A percentile compares a stretch with the other conserved stretches of the same genome.
Evolutionary conservation across 2,888 invertebrate species (phyloP).

Genomic region (Folsomia manolachei): DNA sequence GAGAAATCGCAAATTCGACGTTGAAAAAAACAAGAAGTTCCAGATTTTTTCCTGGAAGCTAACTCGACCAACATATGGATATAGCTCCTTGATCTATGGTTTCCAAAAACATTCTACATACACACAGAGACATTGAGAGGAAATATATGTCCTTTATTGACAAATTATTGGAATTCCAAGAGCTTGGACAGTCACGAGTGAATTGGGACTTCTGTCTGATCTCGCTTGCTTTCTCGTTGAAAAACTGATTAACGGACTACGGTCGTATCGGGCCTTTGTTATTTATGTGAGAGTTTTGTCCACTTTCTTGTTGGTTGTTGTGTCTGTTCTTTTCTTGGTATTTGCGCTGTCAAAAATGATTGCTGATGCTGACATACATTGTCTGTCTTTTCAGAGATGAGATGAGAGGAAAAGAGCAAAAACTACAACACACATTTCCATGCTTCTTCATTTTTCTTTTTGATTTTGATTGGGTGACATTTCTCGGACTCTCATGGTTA

Average conservation of each 20-base stretch:
- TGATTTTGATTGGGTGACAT: not conserved
- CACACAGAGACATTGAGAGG: not conserved
- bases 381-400: no score
- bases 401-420: not conserved
- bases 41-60: not conserved
- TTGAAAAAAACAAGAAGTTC: not conserved
- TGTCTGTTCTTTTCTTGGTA: no score
- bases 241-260: not conserved
- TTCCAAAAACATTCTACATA: no score
- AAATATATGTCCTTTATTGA: not conserved
- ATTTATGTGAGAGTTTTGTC: not conserved
- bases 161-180: conserved; percentile 5
- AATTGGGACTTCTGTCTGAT: not conserved
- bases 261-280: not conserved
- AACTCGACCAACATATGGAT: no score
- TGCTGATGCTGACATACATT: no score
- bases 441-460: not conserved
- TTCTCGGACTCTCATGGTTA: no score
- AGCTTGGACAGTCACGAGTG: not conserved
- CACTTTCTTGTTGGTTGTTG: no score
- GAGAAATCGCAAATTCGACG: not conserved
- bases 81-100: no score
- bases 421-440: not conserved
- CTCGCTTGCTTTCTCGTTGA: not conserved
- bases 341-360: no score